These are phyloP conservation scores for Autographa pulchrina DNA, from an alignment of 2,888 invertebrate species.

Conservation along the genomic window DNA sequence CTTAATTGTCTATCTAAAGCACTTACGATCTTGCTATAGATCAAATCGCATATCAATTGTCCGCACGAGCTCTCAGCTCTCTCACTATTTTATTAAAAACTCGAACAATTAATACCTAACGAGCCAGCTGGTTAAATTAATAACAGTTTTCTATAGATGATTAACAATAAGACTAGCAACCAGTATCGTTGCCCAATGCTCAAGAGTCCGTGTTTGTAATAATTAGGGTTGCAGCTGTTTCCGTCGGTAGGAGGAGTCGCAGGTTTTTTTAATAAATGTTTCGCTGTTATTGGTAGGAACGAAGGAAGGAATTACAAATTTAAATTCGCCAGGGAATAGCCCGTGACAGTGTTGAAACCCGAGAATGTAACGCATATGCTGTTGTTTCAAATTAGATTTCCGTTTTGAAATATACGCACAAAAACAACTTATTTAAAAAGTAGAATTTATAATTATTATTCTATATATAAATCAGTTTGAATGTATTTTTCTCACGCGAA, in stretches of 20 bases:
- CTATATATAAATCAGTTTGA: neutral
- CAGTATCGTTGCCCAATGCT: slow-evolving; percentile 74
- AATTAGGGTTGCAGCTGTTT: slow-evolving; percentile 87
- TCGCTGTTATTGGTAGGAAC: slow-evolving; percentile 81
- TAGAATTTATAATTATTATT: neutral
- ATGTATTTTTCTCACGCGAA: neutral
- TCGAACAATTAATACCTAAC: slow-evolving; percentile 47
- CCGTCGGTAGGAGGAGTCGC: slow-evolving; percentile 83
- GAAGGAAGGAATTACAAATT: slow-evolving; percentile 85
- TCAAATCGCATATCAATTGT: neutral
- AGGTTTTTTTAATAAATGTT: slow-evolving; percentile 82
- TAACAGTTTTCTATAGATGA: slow-evolving; percentile 68
- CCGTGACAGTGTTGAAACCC: slow-evolving; percentile 77
- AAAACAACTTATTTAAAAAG: slow-evolving; percentile 27
- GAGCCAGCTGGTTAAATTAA: slow-evolving; percentile 66
- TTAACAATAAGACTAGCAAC: slow-evolving; percentile 72
- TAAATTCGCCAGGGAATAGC: slow-evolving; percentile 85
- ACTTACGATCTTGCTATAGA: neutral
- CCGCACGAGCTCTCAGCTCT: neutral
- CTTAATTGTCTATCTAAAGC: neutral
- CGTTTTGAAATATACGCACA: slow-evolving; percentile 15
- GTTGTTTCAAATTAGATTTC: slow-evolving; percentile 57
- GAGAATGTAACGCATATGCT: slow-evolving; percentile 86
- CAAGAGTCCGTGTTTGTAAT: slow-evolving; percentile 83
- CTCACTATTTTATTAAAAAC: slow-evolving; percentile 25